Conservation (phyloP, 2,888 invertebrate genomes). For the Pterostichus madidus region DNA sequence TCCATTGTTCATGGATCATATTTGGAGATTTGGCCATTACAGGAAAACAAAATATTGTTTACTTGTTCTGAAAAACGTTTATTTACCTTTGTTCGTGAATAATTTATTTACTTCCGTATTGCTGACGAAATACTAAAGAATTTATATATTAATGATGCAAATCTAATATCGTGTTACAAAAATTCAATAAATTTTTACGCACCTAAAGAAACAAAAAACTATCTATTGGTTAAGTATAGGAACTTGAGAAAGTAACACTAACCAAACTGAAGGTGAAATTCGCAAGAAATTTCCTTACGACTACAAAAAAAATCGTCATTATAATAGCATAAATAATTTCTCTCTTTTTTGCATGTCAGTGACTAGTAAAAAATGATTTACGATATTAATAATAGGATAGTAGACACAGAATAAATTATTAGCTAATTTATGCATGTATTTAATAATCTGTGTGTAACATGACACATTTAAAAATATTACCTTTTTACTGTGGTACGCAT, state of each 20-base stretch:
- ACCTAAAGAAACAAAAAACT: constrained; percentile 5
- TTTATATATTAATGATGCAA: neutral
- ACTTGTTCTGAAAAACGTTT: constrained; percentile 5
- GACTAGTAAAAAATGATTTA: neutral
- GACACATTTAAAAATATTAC: no score
- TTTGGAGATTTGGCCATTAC: no score
- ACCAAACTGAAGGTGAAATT: constrained; percentile 11
- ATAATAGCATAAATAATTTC: constrained; percentile 14
- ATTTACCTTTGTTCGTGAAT: neutral
- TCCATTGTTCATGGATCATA: no score
- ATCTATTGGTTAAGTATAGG: neutral
- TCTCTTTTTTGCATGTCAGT: constrained; percentile 11
- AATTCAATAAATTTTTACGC: constrained; percentile 17
- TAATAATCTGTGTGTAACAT: no score
- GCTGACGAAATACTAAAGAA: constrained; percentile 32
- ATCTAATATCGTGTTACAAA: neutral
- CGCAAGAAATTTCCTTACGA: neutral
- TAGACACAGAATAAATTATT: constrained; percentile 15
- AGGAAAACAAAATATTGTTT: neutral
- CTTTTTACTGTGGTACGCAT: neutral
- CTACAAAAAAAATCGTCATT: constrained; percentile 1
- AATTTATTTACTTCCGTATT: constrained; percentile 32
- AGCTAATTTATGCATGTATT: neutral
- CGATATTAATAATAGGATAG: constrained; percentile 1
- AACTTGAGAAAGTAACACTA: constrained; percentile 23